phyloP scores from a whole-genome alignment of 2,113 vertebrate species.

The Copsychus sechellarum region DNA sequence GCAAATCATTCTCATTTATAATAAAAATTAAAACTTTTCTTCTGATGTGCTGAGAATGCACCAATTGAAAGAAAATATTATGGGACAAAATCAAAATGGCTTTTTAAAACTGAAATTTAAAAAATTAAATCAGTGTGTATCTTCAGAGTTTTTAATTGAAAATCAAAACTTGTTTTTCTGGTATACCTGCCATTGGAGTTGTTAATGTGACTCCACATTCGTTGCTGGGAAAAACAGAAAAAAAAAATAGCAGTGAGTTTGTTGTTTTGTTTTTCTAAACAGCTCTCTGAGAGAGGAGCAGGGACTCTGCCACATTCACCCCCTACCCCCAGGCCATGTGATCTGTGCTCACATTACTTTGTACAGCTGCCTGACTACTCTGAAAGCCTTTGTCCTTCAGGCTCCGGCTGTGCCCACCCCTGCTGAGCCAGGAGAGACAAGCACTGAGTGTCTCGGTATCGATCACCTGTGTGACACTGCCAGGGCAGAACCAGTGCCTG shows the following conservation, averaged over 20 bases:
- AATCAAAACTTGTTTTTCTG: neutral
- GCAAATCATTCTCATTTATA: neutral
- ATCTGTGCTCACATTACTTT: neutral
- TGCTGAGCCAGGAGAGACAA: neutral
- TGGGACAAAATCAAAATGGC: neutral
- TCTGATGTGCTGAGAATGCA: neutral
- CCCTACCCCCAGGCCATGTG: neutral
- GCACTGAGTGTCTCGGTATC: neutral
- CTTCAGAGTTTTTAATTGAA: neutral
- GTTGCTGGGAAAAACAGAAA: neutral
- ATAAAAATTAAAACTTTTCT: neutral
- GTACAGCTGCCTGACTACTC: neutral
- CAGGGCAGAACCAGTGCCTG: neutral
- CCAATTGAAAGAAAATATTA: neutral
- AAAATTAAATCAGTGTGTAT: fast-evolving
- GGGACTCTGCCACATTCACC: neutral
- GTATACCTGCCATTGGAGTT: neutral
- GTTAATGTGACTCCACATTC: neutral
- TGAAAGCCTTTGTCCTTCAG: neutral
- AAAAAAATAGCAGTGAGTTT: neutral
- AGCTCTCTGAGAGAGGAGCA: neutral
- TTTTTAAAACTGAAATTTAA: neutral
- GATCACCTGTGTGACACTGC: neutral
- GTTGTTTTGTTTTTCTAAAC: neutral
- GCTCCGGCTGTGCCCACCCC: neutral